Percentiles rank a stretch among this genome's conserved stretches.
Evolutionary conservation across 2,888 invertebrate species (phyloP).

Genomic region (Aproaerema taeniolella): DNA sequence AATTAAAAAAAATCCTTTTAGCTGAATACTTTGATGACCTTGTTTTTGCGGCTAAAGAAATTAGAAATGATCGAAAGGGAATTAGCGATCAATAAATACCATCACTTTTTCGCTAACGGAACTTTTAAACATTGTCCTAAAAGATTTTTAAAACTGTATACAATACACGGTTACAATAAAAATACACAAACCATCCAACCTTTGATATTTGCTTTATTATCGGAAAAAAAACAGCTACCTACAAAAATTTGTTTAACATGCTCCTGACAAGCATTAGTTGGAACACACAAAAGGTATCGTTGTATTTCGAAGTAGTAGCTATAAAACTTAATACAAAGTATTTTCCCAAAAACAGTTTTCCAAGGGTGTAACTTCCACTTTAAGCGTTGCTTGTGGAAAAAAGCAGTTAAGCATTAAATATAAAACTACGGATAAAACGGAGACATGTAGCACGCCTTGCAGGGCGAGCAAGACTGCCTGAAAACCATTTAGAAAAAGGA

Average conservation of each 20-base stretch:
- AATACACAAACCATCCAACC: background rate
- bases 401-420: background rate
- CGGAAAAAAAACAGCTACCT: conserved; percentile 1
- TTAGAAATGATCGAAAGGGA: background rate
- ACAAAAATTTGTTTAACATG: background rate
- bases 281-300: conserved; percentile 1
- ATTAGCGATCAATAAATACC: too few relatives aligned
- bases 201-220: background rate
- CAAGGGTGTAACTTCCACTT: conserved; percentile 7
- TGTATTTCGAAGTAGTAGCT: conserved; percentile 12
- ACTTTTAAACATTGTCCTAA: background rate
- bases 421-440: conserved; percentile 2
- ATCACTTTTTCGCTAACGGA: background rate
- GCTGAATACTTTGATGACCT: background rate
- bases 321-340: conserved; percentile 7
- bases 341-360: conserved; percentile 4
- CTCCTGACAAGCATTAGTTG: conserved; percentile 1
- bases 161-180: background rate
- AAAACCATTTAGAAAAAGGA: too few relatives aligned
- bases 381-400: conserved; percentile 1
- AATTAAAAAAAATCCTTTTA: background rate
- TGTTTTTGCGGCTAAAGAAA: background rate
- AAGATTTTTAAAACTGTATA: background rate
- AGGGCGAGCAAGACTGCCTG: conserved; percentile 14
- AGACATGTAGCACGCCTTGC: conserved; percentile 14